Conservation (phyloP, 2,113 vertebrate species). For the Elephas maximus region DNA sequence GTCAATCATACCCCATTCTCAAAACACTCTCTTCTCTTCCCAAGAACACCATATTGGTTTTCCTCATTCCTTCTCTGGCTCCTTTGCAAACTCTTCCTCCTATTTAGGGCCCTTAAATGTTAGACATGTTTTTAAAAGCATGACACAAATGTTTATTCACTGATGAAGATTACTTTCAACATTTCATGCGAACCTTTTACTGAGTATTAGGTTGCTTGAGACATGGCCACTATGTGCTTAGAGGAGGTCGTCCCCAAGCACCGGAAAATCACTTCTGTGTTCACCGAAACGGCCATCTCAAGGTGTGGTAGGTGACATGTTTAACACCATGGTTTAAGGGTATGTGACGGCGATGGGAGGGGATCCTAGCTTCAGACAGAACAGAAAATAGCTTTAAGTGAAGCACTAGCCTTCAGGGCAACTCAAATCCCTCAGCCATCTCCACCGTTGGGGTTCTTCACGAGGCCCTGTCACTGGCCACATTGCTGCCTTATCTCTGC, state of each 20-base stretch:
- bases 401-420: not conserved
- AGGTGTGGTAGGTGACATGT: not conserved
- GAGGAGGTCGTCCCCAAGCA: not conserved
- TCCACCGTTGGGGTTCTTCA: not conserved
- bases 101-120: not conserved
- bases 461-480: not conserved
- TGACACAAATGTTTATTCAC: not conserved
- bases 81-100: not conserved
- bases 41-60: fast-evolving
- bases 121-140: not conserved
- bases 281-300: not conserved
- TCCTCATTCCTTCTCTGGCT: not conserved
- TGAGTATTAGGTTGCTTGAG: not conserved
- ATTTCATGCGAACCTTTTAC: not conserved
- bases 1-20: too few relatives aligned
- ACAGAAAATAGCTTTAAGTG: not conserved
- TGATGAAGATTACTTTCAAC: not conserved
- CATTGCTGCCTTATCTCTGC: not conserved
- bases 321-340: not conserved
- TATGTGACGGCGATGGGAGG: not conserved
- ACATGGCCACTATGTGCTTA: not conserved
- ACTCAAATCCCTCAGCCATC: not conserved
- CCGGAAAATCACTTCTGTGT: not conserved
- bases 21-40: not conserved
- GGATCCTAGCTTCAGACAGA: not conserved